Conservation (phyloP, 2,113 vertebrate species). For the Halichoerus grypus region DNA sequence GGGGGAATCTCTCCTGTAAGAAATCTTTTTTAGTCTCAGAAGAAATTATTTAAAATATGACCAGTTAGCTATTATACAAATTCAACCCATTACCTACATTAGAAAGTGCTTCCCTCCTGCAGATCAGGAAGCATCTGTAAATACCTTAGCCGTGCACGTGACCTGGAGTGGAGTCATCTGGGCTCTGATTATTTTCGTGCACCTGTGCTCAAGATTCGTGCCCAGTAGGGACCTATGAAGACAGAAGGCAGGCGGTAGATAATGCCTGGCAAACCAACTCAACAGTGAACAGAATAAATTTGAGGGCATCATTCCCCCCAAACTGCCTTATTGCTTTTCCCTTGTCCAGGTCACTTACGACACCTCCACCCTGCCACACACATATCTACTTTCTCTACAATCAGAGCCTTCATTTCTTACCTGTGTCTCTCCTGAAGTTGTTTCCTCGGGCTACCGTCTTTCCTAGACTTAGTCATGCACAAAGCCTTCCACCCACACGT, state of each 20-base stretch:
- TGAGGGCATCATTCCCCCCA: neutral
- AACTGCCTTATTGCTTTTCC: neutral
- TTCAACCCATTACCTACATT: neutral
- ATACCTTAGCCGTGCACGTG: neutral
- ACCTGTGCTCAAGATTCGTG: neutral
- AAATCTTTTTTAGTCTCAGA: conserved; percentile 24
- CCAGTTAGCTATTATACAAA: neutral
- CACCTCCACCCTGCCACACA: neutral
- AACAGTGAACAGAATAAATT: neutral
- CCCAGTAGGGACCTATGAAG: neutral
- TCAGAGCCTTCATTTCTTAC: neutral
- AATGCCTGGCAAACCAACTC: neutral
- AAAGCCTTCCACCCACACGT: neutral
- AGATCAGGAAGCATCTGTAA: neutral
- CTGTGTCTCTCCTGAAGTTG: neutral
- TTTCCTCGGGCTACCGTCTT: neutral
- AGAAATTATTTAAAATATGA: conserved; percentile 40
- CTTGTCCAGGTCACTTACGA: neutral
- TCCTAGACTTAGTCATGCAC: neutral
- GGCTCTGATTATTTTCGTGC: neutral
- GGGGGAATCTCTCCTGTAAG: neutral
- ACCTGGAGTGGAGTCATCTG: neutral
- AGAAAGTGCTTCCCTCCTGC: neutral
- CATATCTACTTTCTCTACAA: neutral
- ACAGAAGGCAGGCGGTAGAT: neutral